Evolutionary conservation across 2,113 vertebrate species (phyloP).

Genomic region (Mus pahari): DNA sequence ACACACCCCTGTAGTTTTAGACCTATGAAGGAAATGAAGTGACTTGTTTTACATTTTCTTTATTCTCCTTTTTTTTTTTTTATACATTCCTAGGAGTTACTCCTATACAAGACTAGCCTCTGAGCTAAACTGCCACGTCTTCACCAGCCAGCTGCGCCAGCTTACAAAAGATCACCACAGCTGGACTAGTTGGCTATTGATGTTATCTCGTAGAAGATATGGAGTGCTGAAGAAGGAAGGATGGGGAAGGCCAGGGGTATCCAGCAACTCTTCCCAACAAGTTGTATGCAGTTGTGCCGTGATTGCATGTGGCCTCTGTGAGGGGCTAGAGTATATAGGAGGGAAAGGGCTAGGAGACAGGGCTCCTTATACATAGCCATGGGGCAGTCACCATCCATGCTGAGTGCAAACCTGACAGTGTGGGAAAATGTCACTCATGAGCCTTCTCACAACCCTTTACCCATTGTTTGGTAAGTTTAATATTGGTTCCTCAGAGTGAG

Average conservation of each 20-base stretch:
- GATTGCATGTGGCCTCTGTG: background rate
- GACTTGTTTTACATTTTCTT: slow-evolving; percentile 9
- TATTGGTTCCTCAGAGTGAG: background rate
- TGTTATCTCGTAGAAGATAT: background rate
- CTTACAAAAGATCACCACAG: background rate
- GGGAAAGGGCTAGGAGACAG: background rate
- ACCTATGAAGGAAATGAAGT: background rate
- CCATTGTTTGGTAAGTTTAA: background rate
- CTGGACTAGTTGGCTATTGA: background rate
- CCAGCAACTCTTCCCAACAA: background rate
- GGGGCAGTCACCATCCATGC: background rate
- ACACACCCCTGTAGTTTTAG: slow-evolving; percentile 24
- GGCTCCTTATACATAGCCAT: background rate
- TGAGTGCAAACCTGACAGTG: background rate
- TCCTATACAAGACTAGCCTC: background rate
- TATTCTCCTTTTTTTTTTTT: background rate
- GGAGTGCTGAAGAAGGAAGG: background rate
- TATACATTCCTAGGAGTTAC: background rate
- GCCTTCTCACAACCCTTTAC: background rate
- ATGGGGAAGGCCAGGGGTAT: background rate
- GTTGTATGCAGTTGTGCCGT: background rate
- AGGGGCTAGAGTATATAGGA: background rate
- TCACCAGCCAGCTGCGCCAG: background rate
- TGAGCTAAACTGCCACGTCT: background rate
- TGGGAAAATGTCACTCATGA: background rate